Percentiles rank a stretch among this genome's conserved stretches.
Evolutionary conservation across 2,113 vertebrate species (phyloP).

Genomic region (Pyrgilauda ruficollis): DNA sequence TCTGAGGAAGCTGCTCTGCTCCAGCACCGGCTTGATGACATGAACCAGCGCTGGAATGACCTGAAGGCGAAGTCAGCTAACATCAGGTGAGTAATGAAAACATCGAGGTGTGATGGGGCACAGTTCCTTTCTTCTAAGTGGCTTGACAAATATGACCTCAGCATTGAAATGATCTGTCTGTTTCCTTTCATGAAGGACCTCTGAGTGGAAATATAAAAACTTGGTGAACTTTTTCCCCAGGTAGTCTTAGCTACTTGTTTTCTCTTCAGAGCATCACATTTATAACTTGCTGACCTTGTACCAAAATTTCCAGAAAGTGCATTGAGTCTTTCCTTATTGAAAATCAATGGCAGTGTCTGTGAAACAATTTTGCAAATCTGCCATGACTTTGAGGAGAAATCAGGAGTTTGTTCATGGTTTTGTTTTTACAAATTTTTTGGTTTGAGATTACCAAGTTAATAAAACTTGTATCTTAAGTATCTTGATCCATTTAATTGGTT

Average conservation of each 20-base stretch:
- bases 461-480: not conserved
- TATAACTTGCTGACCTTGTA: not conserved
- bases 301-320: not conserved
- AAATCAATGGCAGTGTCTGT: not conserved
- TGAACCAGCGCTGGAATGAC: slow-evolving; percentile 98
- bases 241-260: not conserved
- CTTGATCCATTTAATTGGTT: not conserved
- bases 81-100: slow-evolving; percentile 79
- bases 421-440: not conserved
- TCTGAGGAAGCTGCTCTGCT: slow-evolving; percentile 92
- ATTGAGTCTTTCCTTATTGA: not conserved
- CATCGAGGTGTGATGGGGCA: not conserved
- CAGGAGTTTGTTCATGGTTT: not conserved
- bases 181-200: not conserved
- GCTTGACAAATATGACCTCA: not conserved
- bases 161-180: not conserved
- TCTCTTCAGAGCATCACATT: not conserved
- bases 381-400: not conserved
- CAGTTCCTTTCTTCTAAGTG: not conserved
- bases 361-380: not conserved
- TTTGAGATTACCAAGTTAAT: not conserved
- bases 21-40: slow-evolving; percentile 94
- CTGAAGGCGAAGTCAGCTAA: slow-evolving; percentile 91
- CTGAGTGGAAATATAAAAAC: not conserved
- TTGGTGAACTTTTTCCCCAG: not conserved